phyloP scores from a whole-genome alignment of 2,113 vertebrate genomes.

The Oreochromis tanganicae region DNA sequence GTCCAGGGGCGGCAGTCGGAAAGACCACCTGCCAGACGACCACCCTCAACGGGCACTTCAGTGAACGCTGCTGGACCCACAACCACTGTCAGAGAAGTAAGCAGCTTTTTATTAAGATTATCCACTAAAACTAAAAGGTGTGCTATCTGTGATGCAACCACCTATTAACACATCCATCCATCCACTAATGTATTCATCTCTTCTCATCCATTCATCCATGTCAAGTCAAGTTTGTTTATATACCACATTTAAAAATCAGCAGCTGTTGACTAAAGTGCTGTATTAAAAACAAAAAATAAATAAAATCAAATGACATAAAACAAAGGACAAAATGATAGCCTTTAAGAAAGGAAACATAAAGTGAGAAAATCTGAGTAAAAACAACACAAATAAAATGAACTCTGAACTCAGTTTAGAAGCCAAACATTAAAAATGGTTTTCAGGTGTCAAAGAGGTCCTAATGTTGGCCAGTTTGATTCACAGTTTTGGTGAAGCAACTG shows the following conservation, averaged over 20 bases:
- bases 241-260: background rate
- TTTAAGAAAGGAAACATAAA: background rate
- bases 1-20: conserved; percentile 81
- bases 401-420: background rate
- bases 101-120: conserved; percentile 11
- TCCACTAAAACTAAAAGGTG: background rate
- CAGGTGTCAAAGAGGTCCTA: background rate
- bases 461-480: background rate
- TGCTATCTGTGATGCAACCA: background rate
- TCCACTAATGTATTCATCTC: background rate
- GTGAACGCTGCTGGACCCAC: conserved; percentile 91
- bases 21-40: conserved; percentile 86
- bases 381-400: background rate
- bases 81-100: conserved; percentile 90
- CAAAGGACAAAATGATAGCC: background rate
- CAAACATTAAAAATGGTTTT: background rate
- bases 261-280: background rate
- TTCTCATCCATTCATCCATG: background rate
- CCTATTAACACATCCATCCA: background rate
- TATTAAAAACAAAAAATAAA: background rate
- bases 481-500: background rate
- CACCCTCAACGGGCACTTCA: conserved; percentile 88
- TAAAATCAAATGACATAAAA: background rate
- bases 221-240: background rate
- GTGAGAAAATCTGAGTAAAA: background rate